Evolutionary conservation across 2,113 vertebrate genomes (phyloP).

Genomic region (Pseudonaja textilis): DNA sequence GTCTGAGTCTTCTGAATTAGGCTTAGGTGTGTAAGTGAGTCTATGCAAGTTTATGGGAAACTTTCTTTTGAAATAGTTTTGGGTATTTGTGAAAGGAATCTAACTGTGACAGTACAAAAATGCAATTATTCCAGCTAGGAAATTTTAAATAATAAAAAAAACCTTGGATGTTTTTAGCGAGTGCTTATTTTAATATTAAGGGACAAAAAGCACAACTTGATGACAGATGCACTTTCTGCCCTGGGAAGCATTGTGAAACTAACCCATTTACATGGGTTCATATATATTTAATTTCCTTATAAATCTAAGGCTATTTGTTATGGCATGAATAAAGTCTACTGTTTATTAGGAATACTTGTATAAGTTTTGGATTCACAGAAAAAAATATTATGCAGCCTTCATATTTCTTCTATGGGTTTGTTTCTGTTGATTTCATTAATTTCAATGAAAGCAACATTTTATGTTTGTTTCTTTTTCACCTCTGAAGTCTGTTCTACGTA

Average conservation of each 20-base stretch:
- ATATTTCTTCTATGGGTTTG: background rate
- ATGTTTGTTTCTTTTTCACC: background rate
- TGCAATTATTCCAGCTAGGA: background rate
- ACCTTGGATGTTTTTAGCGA: background rate
- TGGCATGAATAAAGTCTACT: constrained; percentile 30
- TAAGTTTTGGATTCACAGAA: constrained; percentile 19
- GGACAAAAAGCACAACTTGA: background rate
- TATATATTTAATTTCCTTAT: constrained; percentile 36
- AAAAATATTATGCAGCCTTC: constrained; percentile 4
- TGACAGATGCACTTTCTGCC: background rate
- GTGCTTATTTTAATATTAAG: background rate
- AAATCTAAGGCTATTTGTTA: constrained; percentile 34
- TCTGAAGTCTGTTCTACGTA: background rate
- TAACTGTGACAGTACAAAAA: background rate
- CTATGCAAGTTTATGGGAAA: background rate
- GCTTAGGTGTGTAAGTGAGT: background rate
- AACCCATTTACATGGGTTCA: constrained; percentile 5
- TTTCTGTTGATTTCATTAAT: background rate
- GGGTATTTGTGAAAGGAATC: background rate
- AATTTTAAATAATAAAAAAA: background rate
- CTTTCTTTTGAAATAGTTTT: background rate
- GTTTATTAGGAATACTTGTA: constrained; percentile 41
- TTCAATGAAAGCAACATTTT: background rate
- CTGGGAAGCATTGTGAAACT: background rate
- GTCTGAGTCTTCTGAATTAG: background rate